Conservation (phyloP, 2,113 vertebrate species). For the Tylochromis polylepis region DNA sequence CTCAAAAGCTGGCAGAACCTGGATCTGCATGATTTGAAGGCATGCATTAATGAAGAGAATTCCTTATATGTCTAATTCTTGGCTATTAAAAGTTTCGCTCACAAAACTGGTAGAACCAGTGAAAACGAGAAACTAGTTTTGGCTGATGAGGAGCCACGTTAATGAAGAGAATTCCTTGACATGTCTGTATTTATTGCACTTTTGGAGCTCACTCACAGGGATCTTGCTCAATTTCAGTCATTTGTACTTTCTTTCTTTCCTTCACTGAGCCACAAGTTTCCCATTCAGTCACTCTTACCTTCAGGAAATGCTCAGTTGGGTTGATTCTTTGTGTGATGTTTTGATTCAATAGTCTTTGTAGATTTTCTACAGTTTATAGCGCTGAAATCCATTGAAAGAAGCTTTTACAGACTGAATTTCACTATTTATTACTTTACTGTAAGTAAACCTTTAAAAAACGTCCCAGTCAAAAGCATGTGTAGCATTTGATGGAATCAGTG, state of each 20-base stretch:
- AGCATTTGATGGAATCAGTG: too few species aligned
- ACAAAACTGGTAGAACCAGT: not conserved
- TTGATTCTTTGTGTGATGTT: not conserved
- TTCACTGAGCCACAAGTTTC: too few species aligned
- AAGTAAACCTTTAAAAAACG: not conserved
- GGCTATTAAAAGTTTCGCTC: too few species aligned
- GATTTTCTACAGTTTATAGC: slow-evolving; percentile 44
- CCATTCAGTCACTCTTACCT: slow-evolving; percentile 14
- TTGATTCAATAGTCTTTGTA: not conserved
- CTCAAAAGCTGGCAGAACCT: too few species aligned
- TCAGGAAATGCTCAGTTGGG: not conserved
- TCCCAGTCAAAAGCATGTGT: not conserved
- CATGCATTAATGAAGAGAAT: too few species aligned
- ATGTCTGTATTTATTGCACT: not conserved
- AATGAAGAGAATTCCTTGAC: not conserved
- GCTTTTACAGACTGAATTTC: not conserved
- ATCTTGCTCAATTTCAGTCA: too few species aligned
- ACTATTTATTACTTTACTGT: not conserved
- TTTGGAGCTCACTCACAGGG: too few species aligned
- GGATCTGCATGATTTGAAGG: too few species aligned
- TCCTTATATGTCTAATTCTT: too few species aligned
- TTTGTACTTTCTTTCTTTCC: too few species aligned
- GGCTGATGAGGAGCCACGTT: too few species aligned
- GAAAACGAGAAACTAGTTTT: not conserved
- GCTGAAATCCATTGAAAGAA: slow-evolving; percentile 55